Conservation (phyloP, 2,888 invertebrate genomes). For the Notodonta dromedarius region DNA sequence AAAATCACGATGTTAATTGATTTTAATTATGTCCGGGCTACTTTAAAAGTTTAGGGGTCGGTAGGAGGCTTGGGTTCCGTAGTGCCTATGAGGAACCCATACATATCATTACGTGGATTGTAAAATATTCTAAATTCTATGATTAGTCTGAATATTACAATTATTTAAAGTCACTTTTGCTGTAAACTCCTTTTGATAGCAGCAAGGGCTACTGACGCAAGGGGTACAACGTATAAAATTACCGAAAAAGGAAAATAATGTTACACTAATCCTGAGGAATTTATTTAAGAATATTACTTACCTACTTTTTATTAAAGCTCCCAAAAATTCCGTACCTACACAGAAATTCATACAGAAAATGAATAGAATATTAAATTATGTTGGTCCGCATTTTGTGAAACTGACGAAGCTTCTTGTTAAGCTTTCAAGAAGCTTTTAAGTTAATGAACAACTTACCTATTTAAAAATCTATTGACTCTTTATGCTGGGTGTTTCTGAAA, state of each 20-base stretch:
- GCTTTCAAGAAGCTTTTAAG: conserved; percentile 82
- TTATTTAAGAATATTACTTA: no score
- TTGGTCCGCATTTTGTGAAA: conserved; percentile 78
- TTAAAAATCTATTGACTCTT: conserved; percentile 75
- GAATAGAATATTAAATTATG: conserved; percentile 83
- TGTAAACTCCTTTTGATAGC: no score
- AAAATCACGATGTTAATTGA: conserved; percentile 73
- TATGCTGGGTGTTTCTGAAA: conserved; percentile 45
- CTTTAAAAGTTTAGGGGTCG: not conserved
- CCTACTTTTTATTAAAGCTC: conserved; percentile 60
- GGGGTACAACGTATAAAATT: no score
- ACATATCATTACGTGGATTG: no score
- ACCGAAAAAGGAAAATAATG: no score
- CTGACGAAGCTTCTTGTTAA: conserved; percentile 81
- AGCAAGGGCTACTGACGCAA: no score
- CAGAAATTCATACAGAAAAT: conserved; percentile 78
- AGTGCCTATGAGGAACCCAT: no score
- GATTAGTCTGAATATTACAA: no score
- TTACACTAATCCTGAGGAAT: no score
- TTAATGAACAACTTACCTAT: conserved; percentile 81
- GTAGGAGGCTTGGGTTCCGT: not conserved
- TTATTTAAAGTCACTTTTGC: no score
- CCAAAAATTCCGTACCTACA: conserved; percentile 61
- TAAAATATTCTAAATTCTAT: no score
- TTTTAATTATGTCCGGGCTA: conserved; percentile 60